A percentile compares a stretch with the other conserved stretches of the same genome.
phyloP scores from a whole-genome alignment of 2,888 invertebrate species.

The Molanna angustata region DNA sequence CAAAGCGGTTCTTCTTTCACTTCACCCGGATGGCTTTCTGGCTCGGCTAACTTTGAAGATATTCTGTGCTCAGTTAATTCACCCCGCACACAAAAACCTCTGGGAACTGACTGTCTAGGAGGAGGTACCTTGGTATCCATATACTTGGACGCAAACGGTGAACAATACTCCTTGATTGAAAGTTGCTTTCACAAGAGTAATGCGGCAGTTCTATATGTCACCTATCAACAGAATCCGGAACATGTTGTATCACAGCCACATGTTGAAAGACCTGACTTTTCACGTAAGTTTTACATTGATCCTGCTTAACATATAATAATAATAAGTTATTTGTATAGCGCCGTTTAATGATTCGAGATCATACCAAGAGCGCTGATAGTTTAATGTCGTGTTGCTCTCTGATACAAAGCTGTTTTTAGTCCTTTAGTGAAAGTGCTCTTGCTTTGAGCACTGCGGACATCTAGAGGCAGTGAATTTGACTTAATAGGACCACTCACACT shows the following conservation, averaged over 20 bases:
- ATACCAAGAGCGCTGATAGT: no score
- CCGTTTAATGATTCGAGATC: no score
- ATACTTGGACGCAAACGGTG: conserved; percentile 3
- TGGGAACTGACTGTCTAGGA: conserved; percentile 30
- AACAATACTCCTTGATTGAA: conserved; percentile 3
- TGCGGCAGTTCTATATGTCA: conserved; percentile 22
- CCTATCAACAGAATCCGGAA: conserved; percentile 22
- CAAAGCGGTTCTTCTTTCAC: conserved; percentile 12
- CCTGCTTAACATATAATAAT: no score
- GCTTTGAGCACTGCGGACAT: no score
- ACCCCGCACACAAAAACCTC: conserved; percentile 4
- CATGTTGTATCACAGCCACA: conserved; percentile 14
- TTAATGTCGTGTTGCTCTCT: no score
- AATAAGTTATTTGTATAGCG: no score
- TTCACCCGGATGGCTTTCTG: conserved; percentile 18
- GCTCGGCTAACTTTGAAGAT: conserved; percentile 7
- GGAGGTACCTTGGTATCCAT: conserved; percentile 16
- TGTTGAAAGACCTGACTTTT: conserved; percentile 20
- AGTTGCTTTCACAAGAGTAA: conserved; percentile 20
- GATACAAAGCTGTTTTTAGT: no score
- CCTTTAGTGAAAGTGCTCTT: no score
- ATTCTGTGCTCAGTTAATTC: conserved; percentile 15
- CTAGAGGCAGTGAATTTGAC: no score
- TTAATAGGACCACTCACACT: no score
- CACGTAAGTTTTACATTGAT: conserved; percentile 22